A percentile compares a stretch with the other conserved stretches of the same genome.
Conservation (phyloP, 2,113 vertebrate genomes). For the Capra hircus region DNA sequence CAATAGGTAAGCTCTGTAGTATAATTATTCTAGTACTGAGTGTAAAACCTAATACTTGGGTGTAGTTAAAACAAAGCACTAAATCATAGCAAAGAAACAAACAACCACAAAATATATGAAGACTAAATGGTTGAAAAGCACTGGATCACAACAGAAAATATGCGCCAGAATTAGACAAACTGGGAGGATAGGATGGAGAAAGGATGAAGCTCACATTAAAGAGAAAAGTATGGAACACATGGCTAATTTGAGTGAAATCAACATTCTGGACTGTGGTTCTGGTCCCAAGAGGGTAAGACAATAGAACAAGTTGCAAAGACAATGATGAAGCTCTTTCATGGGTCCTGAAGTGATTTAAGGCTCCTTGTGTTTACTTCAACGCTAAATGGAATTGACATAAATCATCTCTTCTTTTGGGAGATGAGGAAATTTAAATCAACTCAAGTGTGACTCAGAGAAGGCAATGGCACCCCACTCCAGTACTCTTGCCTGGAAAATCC, state of each 20-base stretch:
- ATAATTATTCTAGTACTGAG: neutral
- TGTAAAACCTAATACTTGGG: neutral
- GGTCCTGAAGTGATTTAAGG: no score
- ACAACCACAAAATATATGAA: neutral
- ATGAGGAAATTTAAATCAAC: neutral
- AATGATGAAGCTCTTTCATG: accelerated
- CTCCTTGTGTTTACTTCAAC: neutral
- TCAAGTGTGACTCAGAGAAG: neutral
- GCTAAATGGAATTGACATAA: neutral
- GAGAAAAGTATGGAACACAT: neutral
- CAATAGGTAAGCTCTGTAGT: neutral
- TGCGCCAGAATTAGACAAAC: neutral
- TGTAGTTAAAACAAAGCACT: neutral
- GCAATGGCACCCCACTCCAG: neutral
- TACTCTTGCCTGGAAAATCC: neutral
- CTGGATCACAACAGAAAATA: neutral
- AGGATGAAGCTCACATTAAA: neutral
- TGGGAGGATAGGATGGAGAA: neutral
- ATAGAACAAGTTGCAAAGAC: neutral
- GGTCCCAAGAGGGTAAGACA: neutral
- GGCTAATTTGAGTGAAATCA: neutral
- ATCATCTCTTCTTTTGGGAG: neutral
- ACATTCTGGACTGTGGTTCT: neutral
- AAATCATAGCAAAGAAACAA: neutral
- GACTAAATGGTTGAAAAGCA: neutral